Evolutionary conservation across 2,888 invertebrate genomes (phyloP).

Genomic region (Stenotaenia linearis): DNA sequence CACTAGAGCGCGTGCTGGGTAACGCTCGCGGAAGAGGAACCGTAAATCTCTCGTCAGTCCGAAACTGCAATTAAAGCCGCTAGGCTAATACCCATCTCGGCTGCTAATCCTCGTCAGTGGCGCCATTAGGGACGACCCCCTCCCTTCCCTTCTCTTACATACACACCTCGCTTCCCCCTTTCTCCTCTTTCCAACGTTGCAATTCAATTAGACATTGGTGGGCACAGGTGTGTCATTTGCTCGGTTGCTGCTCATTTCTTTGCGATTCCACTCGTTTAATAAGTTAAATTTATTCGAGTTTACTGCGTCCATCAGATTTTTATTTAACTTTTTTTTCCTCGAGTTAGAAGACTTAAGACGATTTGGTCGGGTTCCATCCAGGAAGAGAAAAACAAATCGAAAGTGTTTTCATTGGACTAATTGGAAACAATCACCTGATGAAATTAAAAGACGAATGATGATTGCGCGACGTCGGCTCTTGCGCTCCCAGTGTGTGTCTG

Average conservation of each 20-base stretch:
- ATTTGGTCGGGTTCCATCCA: neutral
- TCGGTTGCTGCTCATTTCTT: neutral
- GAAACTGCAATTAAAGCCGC: neutral
- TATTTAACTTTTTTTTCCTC: neutral
- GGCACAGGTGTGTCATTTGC: neutral
- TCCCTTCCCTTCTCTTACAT: neutral
- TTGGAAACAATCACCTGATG: neutral
- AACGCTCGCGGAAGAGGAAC: neutral
- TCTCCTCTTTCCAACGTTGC: neutral
- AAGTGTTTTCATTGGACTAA: neutral
- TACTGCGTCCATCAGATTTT: neutral
- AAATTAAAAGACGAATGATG: neutral
- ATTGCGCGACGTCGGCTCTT: neutral
- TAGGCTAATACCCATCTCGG: constrained; percentile 4
- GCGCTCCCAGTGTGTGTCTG: neutral
- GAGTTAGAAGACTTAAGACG: neutral
- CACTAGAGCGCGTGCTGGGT: neutral
- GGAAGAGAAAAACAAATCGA: neutral
- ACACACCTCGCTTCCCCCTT: neutral
- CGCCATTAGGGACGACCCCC: neutral
- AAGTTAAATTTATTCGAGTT: neutral
- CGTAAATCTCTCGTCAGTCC: neutral
- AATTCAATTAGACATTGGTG: neutral
- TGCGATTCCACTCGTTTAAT: neutral
- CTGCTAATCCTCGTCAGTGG: constrained; percentile 18